Evolutionary conservation across 1,140 invertebrate genomes (phyloP).

Genomic region (Calliopsis andreniformis): DNA sequence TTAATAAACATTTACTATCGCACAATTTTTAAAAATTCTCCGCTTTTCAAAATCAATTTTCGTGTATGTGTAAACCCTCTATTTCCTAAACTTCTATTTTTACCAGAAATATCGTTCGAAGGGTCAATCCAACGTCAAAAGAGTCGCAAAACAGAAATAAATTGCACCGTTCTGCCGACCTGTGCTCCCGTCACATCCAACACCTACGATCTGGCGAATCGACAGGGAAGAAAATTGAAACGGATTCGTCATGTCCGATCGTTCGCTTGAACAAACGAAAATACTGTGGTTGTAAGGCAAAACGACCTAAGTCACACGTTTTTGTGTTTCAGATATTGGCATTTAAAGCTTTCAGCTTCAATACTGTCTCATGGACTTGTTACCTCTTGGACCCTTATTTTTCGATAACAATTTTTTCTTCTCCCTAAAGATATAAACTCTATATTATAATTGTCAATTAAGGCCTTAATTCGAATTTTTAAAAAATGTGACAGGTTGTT

Average conservation of each 20-base stretch:
- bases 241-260: constrained; percentile 20
- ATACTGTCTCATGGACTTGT: too few species aligned
- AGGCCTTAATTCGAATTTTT: too few species aligned
- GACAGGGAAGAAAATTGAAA: constrained; percentile 26
- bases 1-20: too few species aligned
- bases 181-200: constrained; percentile 12
- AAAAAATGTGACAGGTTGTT: too few species aligned
- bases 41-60: neutral
- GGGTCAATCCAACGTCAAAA: neutral
- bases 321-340: too few species aligned
- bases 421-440: too few species aligned
- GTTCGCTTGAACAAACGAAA: neutral
- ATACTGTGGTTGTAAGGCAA: too few species aligned
- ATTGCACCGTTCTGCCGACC: neutral
- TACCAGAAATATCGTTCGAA: neutral
- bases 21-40: neutral
- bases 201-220: neutral
- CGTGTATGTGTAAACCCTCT: neutral
- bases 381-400: too few species aligned
- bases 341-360: too few species aligned
- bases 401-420: too few species aligned
- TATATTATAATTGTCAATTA: too few species aligned
- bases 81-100: neutral
- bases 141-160: neutral
- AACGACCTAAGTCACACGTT: too few species aligned